phyloP scores from a whole-genome alignment of 2,888 invertebrate species.

The Theodoxus fluviatilis region DNA sequence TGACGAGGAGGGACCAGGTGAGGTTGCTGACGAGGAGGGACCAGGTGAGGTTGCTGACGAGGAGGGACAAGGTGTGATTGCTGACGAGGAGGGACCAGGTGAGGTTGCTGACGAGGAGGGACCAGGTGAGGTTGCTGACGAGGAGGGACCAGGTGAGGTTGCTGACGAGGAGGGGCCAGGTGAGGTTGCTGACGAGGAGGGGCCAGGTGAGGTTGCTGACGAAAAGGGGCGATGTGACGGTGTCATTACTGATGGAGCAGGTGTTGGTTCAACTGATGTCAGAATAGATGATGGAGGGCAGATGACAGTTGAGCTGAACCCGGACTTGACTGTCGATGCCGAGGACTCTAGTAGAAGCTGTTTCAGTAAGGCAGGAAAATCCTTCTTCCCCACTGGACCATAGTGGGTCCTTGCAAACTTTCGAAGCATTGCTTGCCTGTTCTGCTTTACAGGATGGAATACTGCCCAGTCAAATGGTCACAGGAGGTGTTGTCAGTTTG shows the following conservation, averaged over 20 bases:
- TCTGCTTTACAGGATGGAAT: slow-evolving; percentile 17
- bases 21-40: not conserved
- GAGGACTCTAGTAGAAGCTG: not conserved
- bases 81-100: slow-evolving; percentile 5
- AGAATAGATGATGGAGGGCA: not conserved
- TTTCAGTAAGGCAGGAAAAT: slow-evolving; percentile 6
- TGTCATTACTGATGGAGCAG: not conserved
- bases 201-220: not conserved
- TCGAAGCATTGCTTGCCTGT: not conserved
- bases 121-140: not conserved
- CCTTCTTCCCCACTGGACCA: not conserved
- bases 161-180: not conserved
- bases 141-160: not conserved
- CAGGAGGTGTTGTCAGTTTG: slow-evolving; percentile 23
- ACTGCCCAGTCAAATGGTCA: slow-evolving; percentile 25
- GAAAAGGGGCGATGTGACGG: not conserved
- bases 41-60: not conserved
- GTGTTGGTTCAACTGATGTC: not conserved
- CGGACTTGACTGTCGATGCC: not conserved
- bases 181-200: not conserved
- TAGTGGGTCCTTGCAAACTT: not conserved
- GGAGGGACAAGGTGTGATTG: slow-evolving; percentile 13
- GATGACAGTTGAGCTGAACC: slow-evolving; percentile 11
- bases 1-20: slow-evolving; percentile 4
- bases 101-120: not conserved